Base-by-base conservation (phyloP, 2,113 vertebrate species). In the Calyptomena viridis region DNA sequence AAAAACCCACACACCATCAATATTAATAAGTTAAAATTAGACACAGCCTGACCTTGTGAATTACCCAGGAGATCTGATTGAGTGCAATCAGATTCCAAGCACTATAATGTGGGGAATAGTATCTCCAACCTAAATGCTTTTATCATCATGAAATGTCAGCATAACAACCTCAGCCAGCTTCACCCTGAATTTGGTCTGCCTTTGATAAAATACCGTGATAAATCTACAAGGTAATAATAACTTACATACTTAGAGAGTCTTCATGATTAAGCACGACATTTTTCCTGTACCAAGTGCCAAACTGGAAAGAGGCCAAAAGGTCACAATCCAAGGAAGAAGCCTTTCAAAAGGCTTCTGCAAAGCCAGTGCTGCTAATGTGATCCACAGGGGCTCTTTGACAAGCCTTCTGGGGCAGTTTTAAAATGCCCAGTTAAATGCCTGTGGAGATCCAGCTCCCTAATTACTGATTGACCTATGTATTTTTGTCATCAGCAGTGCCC, bases 21-120 rank as follows among this genome's bases (percentile, higher is more conserved):
- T 86, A 92, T 90, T 92, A 92, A 82, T 96, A 96, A 88, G 69
- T 66, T 90, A 88, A 90, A 95, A 77, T 78, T 94, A 94, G 97
- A 81, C 89, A 77, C 79, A 75, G 80, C 42, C 64, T 86, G 91
- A 82, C 52, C 69, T 94, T 40, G 19, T 84, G 52, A 94, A 89
- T 95, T 89, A 89, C 87, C 83, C 92, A 60, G 20, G 74, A 96
- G 81, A 68, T 76, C 27, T 93, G 87, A 95, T 96, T 96, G 96
- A 86, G 49, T 74, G 18, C 64, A 96, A 93, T 75, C 59, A 92
- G 86, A 96, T 95, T 97, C 84, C 58, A 96, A 94, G 68, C 28
- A 75, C 56, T 89, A 55, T 66, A 87, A 79, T 58, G 44, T 39
- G 52, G 74, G 76, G 76, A 97, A 96, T 21, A 93, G 80, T 21